phyloP scores from a whole-genome alignment of 2,797 vertebrate species.

The Hyperoplus immaculatus region DNA sequence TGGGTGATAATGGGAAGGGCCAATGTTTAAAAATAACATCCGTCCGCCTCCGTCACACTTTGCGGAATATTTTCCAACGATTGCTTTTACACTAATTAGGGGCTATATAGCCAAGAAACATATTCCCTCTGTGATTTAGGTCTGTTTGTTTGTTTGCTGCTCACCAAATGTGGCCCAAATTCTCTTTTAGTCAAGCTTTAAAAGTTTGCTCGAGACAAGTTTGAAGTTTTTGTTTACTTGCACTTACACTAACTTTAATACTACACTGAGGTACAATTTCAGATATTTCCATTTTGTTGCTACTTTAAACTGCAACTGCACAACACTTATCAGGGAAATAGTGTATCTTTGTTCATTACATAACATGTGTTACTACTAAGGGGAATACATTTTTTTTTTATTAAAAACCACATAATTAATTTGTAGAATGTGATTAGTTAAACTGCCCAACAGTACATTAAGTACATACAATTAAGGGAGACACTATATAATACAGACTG shows the following conservation, averaged over 20 bases:
- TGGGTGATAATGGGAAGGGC: slow-evolving; percentile 12
- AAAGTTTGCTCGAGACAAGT: neutral
- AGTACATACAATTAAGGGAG: neutral
- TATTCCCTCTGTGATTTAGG: slow-evolving; percentile 32
- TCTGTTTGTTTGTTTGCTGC: slow-evolving; percentile 32
- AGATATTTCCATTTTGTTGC: neutral
- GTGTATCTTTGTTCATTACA: neutral
- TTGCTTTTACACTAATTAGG: slow-evolving; percentile 24
- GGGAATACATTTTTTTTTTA: neutral
- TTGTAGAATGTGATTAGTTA: neutral
- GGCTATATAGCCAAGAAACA: slow-evolving; percentile 23
- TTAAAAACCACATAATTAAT: neutral
- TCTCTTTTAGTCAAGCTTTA: neutral
- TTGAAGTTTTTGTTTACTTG: neutral
- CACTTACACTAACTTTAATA: neutral
- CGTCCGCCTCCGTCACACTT: slow-evolving; percentile 27
- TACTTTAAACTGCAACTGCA: neutral
- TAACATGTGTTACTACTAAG: too few species aligned
- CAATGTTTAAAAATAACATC: slow-evolving; percentile 49
- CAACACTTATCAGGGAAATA: neutral
- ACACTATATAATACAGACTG: neutral
- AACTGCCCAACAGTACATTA: neutral
- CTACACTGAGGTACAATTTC: neutral
- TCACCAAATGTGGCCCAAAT: slow-evolving; percentile 6
- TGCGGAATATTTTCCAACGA: slow-evolving; percentile 24